Conservation (phyloP, 2,888 invertebrate genomes). For the Monoplex corrugatus region DNA sequence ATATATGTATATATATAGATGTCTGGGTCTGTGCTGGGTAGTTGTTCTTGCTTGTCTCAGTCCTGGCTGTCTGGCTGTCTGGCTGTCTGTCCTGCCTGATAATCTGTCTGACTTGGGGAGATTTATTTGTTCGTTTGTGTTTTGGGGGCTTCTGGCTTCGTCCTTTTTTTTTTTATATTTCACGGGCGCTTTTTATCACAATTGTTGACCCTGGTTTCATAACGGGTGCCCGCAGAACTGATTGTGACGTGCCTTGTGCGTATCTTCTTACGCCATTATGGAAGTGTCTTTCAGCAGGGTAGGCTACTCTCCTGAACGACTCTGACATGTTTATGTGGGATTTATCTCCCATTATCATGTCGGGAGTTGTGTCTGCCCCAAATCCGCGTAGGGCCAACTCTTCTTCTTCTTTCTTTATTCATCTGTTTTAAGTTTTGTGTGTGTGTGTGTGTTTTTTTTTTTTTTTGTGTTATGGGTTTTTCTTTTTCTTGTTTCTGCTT, state of each 20-base stretch:
- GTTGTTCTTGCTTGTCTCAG: not conserved
- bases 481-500: too few species aligned
- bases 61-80: too few species aligned
- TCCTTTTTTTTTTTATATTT: too few species aligned
- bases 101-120: too few species aligned
- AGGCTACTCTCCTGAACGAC: slow-evolving; percentile 12
- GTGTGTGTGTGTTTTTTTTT: not conserved
- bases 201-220: not conserved
- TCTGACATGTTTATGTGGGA: slow-evolving; percentile 39
- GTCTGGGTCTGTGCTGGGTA: not conserved
- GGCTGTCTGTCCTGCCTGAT: too few species aligned
- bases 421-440: too few species aligned
- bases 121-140: too few species aligned
- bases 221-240: not conserved
- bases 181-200: not conserved
- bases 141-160: too few species aligned
- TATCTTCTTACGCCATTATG: slow-evolving; percentile 29
- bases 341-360: slow-evolving; percentile 45
- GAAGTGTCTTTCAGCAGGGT: slow-evolving; percentile 39
- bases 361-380: slow-evolving; percentile 18
- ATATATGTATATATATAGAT: not conserved
- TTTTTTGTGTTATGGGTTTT: not conserved
- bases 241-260: not conserved
- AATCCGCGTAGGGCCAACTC: too few species aligned
- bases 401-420: too few species aligned